Conservation (phyloP, 2,888 invertebrate species). For the Sepioteuthis lessoniana region DNA sequence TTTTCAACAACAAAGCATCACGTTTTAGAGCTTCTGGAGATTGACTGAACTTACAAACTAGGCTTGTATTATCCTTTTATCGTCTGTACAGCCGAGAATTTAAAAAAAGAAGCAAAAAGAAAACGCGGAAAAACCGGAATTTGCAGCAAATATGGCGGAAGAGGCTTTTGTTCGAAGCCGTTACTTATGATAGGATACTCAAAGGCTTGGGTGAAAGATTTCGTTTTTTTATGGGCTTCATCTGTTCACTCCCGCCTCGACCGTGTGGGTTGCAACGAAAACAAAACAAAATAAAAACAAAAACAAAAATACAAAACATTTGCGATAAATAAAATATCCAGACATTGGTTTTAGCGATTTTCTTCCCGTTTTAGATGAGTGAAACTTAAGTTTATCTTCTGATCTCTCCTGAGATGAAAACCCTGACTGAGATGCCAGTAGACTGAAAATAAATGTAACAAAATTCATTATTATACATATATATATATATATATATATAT, state of each 20-base stretch:
- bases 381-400: neutral
- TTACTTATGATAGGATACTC: neutral
- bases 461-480: neutral
- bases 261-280: too few species aligned
- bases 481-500: constrained; percentile 37
- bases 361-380: neutral
- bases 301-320: too few species aligned
- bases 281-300: too few species aligned
- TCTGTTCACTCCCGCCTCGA: neutral
- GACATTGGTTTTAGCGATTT: neutral
- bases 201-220: neutral
- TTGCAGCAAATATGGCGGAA: neutral
- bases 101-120: neutral
- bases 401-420: neutral
- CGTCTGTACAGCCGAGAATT: neutral
- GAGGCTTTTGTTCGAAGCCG: neutral
- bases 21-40: neutral
- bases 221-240: neutral
- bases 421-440: too few species aligned
- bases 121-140: neutral
- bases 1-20: neutral
- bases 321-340: neutral
- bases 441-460: neutral
- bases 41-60: neutral
- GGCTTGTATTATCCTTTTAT: neutral